Conservation (phyloP, 37 sponge, comb jelly and placozoan genomes). For the Diacarnus erythraeanus region DNA sequence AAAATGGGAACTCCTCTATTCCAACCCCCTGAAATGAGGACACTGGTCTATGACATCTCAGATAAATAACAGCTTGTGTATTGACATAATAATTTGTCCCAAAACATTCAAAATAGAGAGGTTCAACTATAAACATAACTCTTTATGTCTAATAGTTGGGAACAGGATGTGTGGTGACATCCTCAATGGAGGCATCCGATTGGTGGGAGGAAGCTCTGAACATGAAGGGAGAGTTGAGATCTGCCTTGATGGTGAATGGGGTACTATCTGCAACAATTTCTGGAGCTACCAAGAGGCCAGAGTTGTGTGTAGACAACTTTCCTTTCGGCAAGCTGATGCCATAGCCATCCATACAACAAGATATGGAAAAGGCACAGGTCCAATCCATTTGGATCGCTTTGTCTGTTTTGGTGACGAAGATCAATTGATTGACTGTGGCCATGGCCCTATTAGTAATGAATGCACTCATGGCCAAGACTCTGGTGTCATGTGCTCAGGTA, state of each 20-base stretch:
- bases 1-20: no score
- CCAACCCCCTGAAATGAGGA: no score
- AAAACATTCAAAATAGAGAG: no score
- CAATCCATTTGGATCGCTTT: constrained; percentile 9
- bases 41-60: no score
- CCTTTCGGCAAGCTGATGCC: constrained; percentile 10
- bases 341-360: background rate
- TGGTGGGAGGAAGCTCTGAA: constrained; percentile 12
- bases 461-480: constrained; percentile 37
- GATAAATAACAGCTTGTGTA: no score
- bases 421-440: constrained; percentile 18
- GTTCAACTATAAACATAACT: no score
- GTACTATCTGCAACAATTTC: constrained; percentile 41
- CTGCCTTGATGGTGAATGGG: constrained; percentile 47
- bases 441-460: background rate
- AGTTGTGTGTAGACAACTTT: constrained; percentile 40
- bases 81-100: no score
- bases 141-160: background rate
- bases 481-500: constrained; percentile 34
- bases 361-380: constrained; percentile 27
- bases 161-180: background rate
- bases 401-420: constrained; percentile 22
- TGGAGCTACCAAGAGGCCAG: constrained; percentile 32
- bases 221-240: constrained; percentile 39
- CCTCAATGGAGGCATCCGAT: constrained; percentile 23